Evolutionary conservation across 2,888 invertebrate species (phyloP).

Genomic region (Selenia dentaria): DNA sequence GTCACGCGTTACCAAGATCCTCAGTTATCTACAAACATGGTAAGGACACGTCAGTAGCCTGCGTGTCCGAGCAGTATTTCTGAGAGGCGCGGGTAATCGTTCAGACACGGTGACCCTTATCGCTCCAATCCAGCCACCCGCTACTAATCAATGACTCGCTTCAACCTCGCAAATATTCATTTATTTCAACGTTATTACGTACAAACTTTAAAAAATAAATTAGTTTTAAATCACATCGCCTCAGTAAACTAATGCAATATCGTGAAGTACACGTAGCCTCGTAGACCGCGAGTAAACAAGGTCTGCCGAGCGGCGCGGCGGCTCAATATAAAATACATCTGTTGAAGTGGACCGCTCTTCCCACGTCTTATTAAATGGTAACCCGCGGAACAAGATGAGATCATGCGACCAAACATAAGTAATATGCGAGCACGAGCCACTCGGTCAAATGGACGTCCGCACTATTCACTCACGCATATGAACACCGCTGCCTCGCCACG

Average conservation of each 20-base stretch:
- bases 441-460: slow-evolving; percentile 2
- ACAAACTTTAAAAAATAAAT: slow-evolving; percentile 1
- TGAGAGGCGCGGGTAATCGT: too few species aligned
- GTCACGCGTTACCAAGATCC: not conserved
- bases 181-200: not conserved
- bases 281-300: slow-evolving; percentile 1
- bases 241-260: not conserved
- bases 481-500: not conserved
- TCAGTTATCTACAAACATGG: not conserved
- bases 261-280: not conserved
- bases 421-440: slow-evolving; percentile 9
- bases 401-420: slow-evolving; percentile 15
- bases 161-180: not conserved
- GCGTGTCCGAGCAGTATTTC: too few species aligned
- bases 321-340: slow-evolving; percentile 15
- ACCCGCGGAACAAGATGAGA: slow-evolving; percentile 20
- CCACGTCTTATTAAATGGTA: slow-evolving; percentile 25
- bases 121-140: slow-evolving; percentile 8
- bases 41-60: slow-evolving; percentile 17
- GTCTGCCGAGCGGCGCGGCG: not conserved
- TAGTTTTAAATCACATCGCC: not conserved
- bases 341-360: slow-evolving; percentile 21
- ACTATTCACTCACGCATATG: slow-evolving; percentile 7
- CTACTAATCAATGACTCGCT: slow-evolving; percentile 5
- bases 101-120: slow-evolving; percentile 19